These are phyloP conservation scores for Ruditapes philippinarum DNA, from an alignment of 1,140 invertebrate genomes.

Conservation along the genomic window DNA sequence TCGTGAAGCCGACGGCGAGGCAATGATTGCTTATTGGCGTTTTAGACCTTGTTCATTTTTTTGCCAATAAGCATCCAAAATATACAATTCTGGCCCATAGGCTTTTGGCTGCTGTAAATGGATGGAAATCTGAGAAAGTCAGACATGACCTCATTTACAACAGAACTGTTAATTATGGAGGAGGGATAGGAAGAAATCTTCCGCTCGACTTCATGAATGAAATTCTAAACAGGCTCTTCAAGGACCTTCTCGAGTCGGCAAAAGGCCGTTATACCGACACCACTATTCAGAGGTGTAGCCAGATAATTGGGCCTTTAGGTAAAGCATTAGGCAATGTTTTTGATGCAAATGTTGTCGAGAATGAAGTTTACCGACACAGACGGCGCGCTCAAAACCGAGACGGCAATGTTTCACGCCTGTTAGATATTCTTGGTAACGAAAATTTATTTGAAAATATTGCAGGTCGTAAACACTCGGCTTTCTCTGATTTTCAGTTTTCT, in stretches of 20 bases:
- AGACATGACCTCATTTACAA: slow-evolving; percentile 59
- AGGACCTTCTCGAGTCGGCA: slow-evolving; percentile 50
- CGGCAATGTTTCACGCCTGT: neutral
- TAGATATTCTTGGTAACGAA: slow-evolving; percentile 8
- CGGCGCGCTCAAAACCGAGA: slow-evolving; percentile 21
- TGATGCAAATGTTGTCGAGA: slow-evolving; percentile 58
- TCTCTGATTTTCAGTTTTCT: neutral
- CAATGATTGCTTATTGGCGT: slow-evolving; percentile 15
- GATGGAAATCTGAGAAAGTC: slow-evolving; percentile 45
- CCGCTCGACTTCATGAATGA: slow-evolving; percentile 69
- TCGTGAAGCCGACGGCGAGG: no score
- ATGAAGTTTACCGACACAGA: slow-evolving; percentile 66
- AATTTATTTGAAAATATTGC: neutral
- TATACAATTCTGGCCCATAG: slow-evolving; percentile 56
- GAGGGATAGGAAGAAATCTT: slow-evolving; percentile 65
- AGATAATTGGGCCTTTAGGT: slow-evolving; percentile 61
- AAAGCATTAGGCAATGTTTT: slow-evolving; percentile 49
- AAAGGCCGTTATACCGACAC: slow-evolving; percentile 60
- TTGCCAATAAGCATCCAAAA: slow-evolving; percentile 48
- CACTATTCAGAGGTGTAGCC: slow-evolving; percentile 62
- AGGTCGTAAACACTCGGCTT: neutral
- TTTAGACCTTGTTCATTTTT: slow-evolving; percentile 61
- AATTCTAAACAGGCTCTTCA: slow-evolving; percentile 65
- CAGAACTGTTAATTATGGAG: slow-evolving; percentile 66
- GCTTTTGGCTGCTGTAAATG: slow-evolving; percentile 14